phyloP scores from a whole-genome alignment of 2,113 vertebrate species.

The Stigmatopora nigra region DNA sequence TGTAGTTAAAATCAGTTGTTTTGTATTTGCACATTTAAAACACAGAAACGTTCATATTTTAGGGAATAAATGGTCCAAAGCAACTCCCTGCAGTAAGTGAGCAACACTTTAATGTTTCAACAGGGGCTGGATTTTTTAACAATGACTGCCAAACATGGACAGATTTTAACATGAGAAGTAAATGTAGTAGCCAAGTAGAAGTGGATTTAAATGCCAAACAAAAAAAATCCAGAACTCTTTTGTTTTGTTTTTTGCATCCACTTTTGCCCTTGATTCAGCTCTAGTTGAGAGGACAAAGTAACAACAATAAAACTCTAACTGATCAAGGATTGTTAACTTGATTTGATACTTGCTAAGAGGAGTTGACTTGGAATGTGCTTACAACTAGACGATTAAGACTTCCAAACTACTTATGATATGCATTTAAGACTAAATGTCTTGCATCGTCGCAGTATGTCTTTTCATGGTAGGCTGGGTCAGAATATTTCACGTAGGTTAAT shows the following conservation, averaged over 20 bases:
- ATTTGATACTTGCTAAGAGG: too few relatives aligned
- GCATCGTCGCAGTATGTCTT: not conserved
- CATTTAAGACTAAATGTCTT: not conserved
- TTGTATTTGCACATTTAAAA: constrained; percentile 9
- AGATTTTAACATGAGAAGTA: constrained; percentile 51
- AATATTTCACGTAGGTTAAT: constrained; percentile 86
- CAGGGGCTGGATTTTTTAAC: constrained; percentile 22
- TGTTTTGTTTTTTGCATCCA: too few relatives aligned
- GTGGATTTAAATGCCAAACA: constrained; percentile 37
- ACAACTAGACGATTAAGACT: not conserved
- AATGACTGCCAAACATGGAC: constrained; percentile 41
- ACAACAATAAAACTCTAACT: not conserved
- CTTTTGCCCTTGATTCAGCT: too few relatives aligned
- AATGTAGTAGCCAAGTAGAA: constrained; percentile 71
- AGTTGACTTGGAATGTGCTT: not conserved
- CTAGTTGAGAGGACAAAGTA: not conserved
- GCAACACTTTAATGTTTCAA: constrained; percentile 14
- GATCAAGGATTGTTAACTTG: not conserved
- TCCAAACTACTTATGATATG: not conserved
- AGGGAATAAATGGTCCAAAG: not conserved
- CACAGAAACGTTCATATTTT: constrained; percentile 14
- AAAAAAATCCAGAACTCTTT: too few relatives aligned
- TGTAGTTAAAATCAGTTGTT: not conserved
- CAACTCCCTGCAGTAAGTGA: constrained; percentile 11
- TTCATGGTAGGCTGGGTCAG: constrained; percentile 29